Conservation (phyloP, 2,888 invertebrate genomes). For the Gastrophysa polygoni region DNA sequence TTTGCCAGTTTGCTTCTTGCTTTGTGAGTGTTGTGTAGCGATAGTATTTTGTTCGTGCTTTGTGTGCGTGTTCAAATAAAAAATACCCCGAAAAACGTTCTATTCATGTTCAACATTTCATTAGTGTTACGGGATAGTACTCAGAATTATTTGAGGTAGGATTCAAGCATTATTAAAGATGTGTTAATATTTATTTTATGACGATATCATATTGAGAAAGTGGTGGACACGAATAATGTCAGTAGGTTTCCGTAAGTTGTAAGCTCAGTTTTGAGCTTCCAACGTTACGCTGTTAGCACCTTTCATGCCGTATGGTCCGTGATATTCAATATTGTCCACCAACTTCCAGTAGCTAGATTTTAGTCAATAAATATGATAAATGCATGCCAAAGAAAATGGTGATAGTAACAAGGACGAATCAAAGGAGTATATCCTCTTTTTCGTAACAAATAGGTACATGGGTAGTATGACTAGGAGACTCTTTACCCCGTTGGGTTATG, state of each 20-base stretch:
- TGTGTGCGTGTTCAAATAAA: constrained; percentile 35
- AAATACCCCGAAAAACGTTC: constrained; percentile 33
- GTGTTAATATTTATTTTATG: background rate
- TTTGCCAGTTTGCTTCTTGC: constrained; percentile 20
- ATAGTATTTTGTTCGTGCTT: constrained; percentile 38
- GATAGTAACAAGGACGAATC: too few species aligned
- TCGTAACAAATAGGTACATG: too few species aligned
- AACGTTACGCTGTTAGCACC: too few species aligned
- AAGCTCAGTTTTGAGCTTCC: too few species aligned
- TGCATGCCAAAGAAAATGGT: too few species aligned
- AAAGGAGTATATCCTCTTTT: too few species aligned
- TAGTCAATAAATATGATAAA: too few species aligned
- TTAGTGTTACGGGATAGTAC: constrained; percentile 13
- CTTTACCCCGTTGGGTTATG: too few species aligned
- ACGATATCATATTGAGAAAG: background rate
- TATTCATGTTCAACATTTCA: constrained; percentile 33
- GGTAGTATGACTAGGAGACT: too few species aligned
- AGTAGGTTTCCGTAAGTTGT: background rate
- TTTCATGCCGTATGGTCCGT: too few species aligned
- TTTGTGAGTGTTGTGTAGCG: constrained; percentile 29
- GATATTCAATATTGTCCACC: too few species aligned
- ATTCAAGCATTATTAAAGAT: background rate
- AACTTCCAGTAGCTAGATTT: too few species aligned
- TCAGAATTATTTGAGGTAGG: constrained; percentile 31
- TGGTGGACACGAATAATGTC: background rate